Evolutionary conservation across 23 tunicate genomes (phyloP), one percentile per base, ranked within the genome.

Genomic region (Trididemnum nubilum): DNA sequence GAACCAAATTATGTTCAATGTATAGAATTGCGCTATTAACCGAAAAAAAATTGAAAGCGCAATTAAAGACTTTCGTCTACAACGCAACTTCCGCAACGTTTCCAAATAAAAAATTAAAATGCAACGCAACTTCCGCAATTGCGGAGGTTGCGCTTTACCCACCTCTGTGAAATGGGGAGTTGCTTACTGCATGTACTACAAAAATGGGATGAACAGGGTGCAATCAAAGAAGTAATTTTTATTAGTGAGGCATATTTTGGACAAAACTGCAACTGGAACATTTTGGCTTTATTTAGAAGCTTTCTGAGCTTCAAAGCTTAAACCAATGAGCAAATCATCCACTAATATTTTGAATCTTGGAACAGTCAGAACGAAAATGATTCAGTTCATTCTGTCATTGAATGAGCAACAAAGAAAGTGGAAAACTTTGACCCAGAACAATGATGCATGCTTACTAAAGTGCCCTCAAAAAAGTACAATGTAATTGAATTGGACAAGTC

Each of bases 241-340:
- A 28, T 70, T 70, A 32, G 76, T 70, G 76, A 70, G 29, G 76
- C 76, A 37, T 70, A 38, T 70, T 38, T 38, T 9, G 76, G 76
- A 38, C 76, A 70, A 27, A 32, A 35, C 23, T 70, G 76, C 38
- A 37, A 28, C 44, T n/a, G n/a, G n/a, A n/a, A n/a, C n/a, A n/a
- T n/a, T n/a, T n/a, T n/a, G n/a, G n/a, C n/a, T n/a, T n/a, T 35
- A 70, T 70, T 27, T 70, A 70, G n/a, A 70, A 70, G 76, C 32
- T 70, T 70, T 70, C 38, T 35, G 32, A 35, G 38, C n/a, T 70
- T 28, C 32, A 7, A 70, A n/a, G 76, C 76, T 28, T 9, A 70
- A 70, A 33, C 38, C n/a, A 70, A 28, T 70, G 15, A 28, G 29
- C 39, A 70, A 9, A 70, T 70, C 76, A 70, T 28, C 32, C 38